Evolutionary conservation across 2,113 vertebrate species (phyloP).

Genomic region (Ellobius talpinus): DNA sequence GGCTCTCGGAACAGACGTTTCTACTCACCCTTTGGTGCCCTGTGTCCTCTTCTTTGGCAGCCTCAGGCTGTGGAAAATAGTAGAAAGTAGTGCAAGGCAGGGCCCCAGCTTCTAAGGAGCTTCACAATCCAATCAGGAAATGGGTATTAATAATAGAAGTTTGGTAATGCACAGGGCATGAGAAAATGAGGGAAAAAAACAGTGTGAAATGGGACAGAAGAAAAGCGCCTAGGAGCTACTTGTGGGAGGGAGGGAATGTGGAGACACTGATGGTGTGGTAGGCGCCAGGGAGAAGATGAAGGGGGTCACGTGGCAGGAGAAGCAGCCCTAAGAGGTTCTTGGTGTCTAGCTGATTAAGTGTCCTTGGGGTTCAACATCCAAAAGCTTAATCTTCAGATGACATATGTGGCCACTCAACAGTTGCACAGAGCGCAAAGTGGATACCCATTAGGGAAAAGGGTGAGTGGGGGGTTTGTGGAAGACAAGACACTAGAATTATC

Average conservation of each 20-base stretch:
- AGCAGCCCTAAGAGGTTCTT: not conserved
- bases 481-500: not conserved
- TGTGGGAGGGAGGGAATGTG: not conserved
- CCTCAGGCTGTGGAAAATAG: not conserved
- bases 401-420: too few relatives aligned
- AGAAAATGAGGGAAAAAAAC: not conserved
- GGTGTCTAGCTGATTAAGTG: not conserved
- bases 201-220: not conserved
- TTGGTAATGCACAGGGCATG: not conserved
- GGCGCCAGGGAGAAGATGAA: fast-evolving
- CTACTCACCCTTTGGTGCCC: not conserved
- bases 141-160: slow-evolving; percentile 14
- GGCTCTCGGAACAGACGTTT: not conserved
- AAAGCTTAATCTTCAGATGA: not conserved
- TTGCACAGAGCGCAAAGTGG: not conserved
- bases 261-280: not conserved
- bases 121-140: not conserved
- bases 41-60: not conserved
- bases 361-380: not conserved
- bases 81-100: not conserved
- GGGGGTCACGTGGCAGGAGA: not conserved
- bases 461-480: too few relatives aligned
- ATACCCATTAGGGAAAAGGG: not conserved
- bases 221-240: fast-evolving
- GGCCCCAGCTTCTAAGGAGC: not conserved